Percentiles rank a stretch among this genome's conserved stretches.
Evolutionary conservation across 1,140 invertebrate species (phyloP).

Genomic region (Scaptomyza montana): DNA sequence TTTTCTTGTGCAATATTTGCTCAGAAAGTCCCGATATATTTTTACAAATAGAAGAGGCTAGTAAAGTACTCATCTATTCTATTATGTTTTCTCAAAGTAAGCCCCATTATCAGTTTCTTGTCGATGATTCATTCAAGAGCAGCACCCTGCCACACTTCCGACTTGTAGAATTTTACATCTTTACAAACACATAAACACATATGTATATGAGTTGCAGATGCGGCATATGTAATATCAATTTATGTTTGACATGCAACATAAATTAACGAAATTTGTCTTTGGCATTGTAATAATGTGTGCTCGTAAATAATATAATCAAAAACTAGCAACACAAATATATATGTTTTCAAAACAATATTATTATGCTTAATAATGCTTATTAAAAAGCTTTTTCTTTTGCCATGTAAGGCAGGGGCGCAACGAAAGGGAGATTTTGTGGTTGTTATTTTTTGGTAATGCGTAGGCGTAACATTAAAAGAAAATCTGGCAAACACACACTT

Average conservation of each 20-base stretch:
- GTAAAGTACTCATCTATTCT: not conserved
- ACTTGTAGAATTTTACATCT: slow-evolving; percentile 3
- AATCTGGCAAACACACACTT: slow-evolving; percentile 13
- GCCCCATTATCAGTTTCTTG: slow-evolving; percentile 14
- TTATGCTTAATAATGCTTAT: slow-evolving; percentile 78
- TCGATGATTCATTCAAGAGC: slow-evolving; percentile 24
- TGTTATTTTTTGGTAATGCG: slow-evolving; percentile 2
- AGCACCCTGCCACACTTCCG: slow-evolving; percentile 22
- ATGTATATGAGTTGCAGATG: slow-evolving; percentile 6
- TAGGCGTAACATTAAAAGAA: slow-evolving; percentile 28
- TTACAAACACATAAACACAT: not conserved
- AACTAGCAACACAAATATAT: slow-evolving; percentile 46
- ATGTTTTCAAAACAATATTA: slow-evolving; percentile 62
- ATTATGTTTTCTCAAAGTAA: not conserved
- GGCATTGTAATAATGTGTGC: slow-evolving; percentile 44
- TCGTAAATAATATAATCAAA: slow-evolving; percentile 65
- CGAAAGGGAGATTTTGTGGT: not conserved
- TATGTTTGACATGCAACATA: slow-evolving; percentile 39
- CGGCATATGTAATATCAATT: slow-evolving; percentile 25
- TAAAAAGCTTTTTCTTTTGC: slow-evolving; percentile 56
- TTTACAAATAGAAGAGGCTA: no score
- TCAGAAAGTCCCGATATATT: no score
- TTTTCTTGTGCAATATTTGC: no score
- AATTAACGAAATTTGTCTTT: slow-evolving; percentile 58
- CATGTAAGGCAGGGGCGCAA: not conserved